Conservation (phyloP, 2,888 invertebrate genomes). For the Phrixothrix hirtus region DNA sequence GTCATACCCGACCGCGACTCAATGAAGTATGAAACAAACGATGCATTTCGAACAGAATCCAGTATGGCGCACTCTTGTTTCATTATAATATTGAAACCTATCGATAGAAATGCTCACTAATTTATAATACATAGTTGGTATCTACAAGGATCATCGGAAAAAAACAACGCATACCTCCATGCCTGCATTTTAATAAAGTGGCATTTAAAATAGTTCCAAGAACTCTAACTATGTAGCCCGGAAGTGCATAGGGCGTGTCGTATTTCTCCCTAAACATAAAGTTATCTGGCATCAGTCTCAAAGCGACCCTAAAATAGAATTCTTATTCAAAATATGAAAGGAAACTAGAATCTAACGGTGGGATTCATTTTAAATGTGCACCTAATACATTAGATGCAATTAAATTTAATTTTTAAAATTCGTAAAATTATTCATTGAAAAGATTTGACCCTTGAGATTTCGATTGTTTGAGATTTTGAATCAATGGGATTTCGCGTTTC, state of each 20-base stretch:
- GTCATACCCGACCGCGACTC: slow-evolving; percentile 32
- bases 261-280: slow-evolving; percentile 32
- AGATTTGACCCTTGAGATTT: background rate
- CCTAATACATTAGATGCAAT: background rate
- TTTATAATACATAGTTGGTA: too few species aligned
- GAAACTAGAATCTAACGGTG: background rate
- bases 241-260: slow-evolving; percentile 29
- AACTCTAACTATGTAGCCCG: slow-evolving; percentile 16
- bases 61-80: slow-evolving; percentile 33
- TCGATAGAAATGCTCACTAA: slow-evolving; percentile 2
- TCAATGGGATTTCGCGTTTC: too few species aligned
- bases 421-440: too few species aligned
- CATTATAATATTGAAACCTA: slow-evolving; percentile 19
- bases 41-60: slow-evolving; percentile 35
- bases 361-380: background rate
- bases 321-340: slow-evolving; percentile 10
- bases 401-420: background rate
- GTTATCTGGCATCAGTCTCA: slow-evolving; percentile 22
- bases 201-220: slow-evolving; percentile 8
- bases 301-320: slow-evolving; percentile 14
- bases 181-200: too few species aligned
- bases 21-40: slow-evolving; percentile 36
- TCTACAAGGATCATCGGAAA: too few species aligned
- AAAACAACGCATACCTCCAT: too few species aligned
- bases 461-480: too few species aligned